These are phyloP conservation scores for Distichodus sexfasciatus DNA, from an alignment of 2,797 vertebrate species.

Conservation along the genomic window DNA sequence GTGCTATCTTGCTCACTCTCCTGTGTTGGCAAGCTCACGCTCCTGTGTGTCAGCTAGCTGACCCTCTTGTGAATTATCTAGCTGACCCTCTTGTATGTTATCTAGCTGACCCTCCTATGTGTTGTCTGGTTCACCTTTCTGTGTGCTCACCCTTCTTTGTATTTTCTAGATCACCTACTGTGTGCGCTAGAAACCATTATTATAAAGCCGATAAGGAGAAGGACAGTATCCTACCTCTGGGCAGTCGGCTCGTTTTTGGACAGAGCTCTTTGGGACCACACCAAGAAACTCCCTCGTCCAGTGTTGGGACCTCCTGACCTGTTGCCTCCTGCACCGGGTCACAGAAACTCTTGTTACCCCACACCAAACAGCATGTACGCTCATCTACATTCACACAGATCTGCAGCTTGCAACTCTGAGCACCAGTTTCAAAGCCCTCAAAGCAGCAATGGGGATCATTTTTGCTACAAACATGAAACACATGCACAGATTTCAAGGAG, in stretches of 20 bases:
- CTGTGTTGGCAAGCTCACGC: too few species aligned
- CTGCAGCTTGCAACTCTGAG: neutral
- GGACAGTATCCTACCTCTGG: constrained; percentile 64
- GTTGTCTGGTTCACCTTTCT: too few species aligned
- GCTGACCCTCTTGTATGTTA: too few species aligned
- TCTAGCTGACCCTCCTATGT: too few species aligned
- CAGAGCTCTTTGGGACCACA: constrained; percentile 51
- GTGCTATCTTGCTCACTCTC: too few species aligned
- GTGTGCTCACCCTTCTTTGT: too few species aligned
- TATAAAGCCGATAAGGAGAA: too few species aligned
- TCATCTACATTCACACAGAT: constrained; percentile 3
- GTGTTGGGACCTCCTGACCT: constrained; percentile 49
- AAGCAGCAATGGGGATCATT: constrained; percentile 24
- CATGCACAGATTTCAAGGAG: constrained; percentile 15
- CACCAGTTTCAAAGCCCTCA: constrained; percentile 7
- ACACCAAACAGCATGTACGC: neutral
- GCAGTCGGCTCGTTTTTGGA: constrained; percentile 52
- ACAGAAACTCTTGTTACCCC: constrained; percentile 2
- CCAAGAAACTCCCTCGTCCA: constrained; percentile 58
- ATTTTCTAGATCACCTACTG: too few species aligned
- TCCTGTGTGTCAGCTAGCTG: too few species aligned
- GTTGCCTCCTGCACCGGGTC: constrained; percentile 54
- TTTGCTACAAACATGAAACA: neutral
- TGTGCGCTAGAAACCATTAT: too few species aligned
- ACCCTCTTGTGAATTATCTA: too few species aligned